Percentiles rank a stretch among this genome's conserved stretches.
These are phyloP conservation scores for Caenorhabditis macrosperma DNA, from an alignment of 2,888 invertebrate species.

Conservation along the genomic window DNA sequence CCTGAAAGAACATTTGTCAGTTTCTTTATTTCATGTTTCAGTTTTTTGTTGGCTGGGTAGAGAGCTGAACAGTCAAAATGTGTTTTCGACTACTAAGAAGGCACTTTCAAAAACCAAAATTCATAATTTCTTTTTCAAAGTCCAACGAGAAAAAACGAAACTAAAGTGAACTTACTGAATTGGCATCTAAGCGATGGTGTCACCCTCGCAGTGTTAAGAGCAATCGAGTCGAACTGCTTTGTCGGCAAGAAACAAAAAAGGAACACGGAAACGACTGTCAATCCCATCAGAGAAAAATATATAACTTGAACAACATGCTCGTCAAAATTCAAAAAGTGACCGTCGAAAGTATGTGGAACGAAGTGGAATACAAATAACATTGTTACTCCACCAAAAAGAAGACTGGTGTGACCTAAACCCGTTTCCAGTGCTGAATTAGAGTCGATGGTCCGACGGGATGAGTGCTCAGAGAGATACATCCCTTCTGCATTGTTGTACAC, in stretches of 20 bases:
- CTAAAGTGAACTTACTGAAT: slow-evolving; percentile 45
- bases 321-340: slow-evolving; percentile 54
- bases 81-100: too few species aligned
- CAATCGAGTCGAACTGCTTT: slow-evolving; percentile 60
- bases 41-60: too few species aligned
- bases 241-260: slow-evolving; percentile 58
- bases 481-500: slow-evolving; percentile 65
- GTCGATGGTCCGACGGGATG: slow-evolving; percentile 58
- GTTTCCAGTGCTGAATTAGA: slow-evolving; percentile 61
- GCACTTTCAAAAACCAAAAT: not conserved
- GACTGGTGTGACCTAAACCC: slow-evolving; percentile 54
- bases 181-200: slow-evolving; percentile 36
- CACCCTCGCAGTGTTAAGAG: slow-evolving; percentile 36
- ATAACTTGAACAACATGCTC: slow-evolving; percentile 56
- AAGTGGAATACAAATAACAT: slow-evolving; percentile 56
- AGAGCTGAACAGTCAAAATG: too few species aligned
- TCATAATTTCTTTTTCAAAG: slow-evolving; percentile 6
- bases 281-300: slow-evolving; percentile 53
- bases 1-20: slow-evolving; percentile 32
- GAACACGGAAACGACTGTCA: slow-evolving; percentile 46
- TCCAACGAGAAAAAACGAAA: too few species aligned
- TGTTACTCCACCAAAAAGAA: slow-evolving; percentile 56
- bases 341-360: slow-evolving; percentile 56
- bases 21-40: too few species aligned
- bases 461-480: slow-evolving; percentile 62